These are phyloP conservation scores for Apus apus DNA, from an alignment of 2,113 vertebrate species.

Conservation along the genomic window DNA sequence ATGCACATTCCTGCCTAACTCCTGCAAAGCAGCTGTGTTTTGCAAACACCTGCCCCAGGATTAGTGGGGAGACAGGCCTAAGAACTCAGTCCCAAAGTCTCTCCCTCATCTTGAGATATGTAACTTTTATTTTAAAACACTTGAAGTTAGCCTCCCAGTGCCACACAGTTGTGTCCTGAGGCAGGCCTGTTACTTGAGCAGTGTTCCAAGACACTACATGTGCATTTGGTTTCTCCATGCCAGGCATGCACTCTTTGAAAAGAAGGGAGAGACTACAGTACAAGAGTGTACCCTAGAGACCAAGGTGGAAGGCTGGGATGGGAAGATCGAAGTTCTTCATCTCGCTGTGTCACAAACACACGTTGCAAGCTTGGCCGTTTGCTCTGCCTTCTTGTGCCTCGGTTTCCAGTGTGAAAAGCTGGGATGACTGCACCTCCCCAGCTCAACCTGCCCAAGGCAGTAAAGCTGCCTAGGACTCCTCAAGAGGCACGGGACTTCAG, in stretches of 20 bases:
- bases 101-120: background rate
- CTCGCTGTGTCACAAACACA: accelerated
- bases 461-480: background rate
- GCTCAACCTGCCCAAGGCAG: background rate
- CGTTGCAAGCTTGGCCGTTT: accelerated
- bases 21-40: background rate
- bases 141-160: background rate
- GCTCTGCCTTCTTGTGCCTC: background rate
- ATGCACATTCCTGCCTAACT: background rate
- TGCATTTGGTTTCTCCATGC: background rate
- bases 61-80: background rate
- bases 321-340: background rate
- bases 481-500: no score
- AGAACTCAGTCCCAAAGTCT: background rate
- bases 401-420: background rate
- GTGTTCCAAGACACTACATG: background rate
- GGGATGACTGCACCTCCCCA: no score
- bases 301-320: background rate
- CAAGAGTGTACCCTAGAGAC: background rate
- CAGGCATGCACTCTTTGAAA: background rate
- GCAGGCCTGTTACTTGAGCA: background rate
- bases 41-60: background rate
- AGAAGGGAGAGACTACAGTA: background rate
- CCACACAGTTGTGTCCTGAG: background rate
- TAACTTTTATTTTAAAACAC: background rate